Evolutionary conservation across 2,113 vertebrate genomes (phyloP).

Genomic region (Prunella himalayana): DNA sequence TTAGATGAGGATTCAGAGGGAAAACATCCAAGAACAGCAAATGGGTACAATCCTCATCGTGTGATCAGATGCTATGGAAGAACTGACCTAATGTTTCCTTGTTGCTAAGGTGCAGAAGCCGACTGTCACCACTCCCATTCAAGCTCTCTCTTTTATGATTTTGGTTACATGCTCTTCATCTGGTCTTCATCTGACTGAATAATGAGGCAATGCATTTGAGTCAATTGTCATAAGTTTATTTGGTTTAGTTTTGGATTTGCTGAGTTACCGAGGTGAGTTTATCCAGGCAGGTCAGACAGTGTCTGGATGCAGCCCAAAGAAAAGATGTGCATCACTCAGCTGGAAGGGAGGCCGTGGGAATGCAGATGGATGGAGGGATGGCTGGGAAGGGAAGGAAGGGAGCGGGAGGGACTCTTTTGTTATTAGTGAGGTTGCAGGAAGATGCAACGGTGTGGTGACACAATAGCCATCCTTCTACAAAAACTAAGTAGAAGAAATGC

Average conservation of each 20-base stretch:
- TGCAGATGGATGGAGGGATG: neutral
- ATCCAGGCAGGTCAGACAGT: neutral
- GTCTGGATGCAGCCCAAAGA: neutral
- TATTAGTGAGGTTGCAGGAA: neutral
- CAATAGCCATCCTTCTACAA: neutral
- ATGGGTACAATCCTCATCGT: neutral
- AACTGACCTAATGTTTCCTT: neutral
- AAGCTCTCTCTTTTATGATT: neutral
- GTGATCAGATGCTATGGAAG: neutral
- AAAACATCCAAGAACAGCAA: neutral
- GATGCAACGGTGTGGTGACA: neutral
- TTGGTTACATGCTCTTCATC: neutral
- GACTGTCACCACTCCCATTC: neutral
- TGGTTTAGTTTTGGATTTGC: neutral
- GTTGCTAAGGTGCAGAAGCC: neutral
- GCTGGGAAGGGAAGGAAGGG: neutral
- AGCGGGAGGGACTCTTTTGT: neutral
- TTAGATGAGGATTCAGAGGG: neutral
- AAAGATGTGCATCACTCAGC: neutral
- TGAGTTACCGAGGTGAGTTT: neutral
- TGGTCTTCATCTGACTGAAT: neutral
- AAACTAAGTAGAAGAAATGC: neutral
- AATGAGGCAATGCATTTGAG: neutral
- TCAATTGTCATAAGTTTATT: neutral
- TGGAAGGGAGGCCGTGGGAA: neutral